A percentile compares a stretch with the other conserved stretches of the same genome.
Evolutionary conservation across 2,113 vertebrate genomes (phyloP).

Genomic region (Clarias macrocephalus): DNA sequence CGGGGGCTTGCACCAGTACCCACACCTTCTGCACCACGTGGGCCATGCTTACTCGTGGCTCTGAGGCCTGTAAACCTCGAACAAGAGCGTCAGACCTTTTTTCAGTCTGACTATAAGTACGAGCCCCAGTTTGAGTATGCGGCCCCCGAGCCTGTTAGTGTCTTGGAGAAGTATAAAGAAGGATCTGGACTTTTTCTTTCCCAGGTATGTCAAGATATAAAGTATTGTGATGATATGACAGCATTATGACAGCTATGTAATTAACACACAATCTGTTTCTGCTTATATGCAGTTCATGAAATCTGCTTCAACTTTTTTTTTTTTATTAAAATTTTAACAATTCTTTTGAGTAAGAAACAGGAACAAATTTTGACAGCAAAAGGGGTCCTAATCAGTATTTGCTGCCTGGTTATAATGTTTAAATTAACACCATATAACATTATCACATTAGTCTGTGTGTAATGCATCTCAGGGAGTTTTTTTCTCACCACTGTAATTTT

Average conservation of each 20-base stretch:
- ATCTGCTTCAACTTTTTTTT: not conserved
- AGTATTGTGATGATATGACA: not conserved
- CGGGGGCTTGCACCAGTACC: conserved; percentile 56
- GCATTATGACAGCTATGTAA: not conserved
- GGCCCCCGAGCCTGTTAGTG: conserved; percentile 77
- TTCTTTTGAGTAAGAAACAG: not conserved
- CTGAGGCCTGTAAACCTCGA: conserved; percentile 87
- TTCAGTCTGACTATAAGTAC: conserved; percentile 83
- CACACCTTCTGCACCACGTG: conserved; percentile 47
- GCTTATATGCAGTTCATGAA: not conserved
- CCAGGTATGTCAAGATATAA: conserved; percentile 74
- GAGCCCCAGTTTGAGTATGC: conserved; percentile 92
- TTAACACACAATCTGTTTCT: not conserved
- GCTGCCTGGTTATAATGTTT: too few species aligned
- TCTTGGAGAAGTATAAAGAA: conserved; percentile 86
- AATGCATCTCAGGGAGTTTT: too few species aligned
- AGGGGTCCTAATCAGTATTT: too few species aligned
- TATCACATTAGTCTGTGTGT: too few species aligned
- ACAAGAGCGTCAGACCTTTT: conserved; percentile 82
- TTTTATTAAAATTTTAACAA: too few species aligned
- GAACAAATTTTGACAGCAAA: too few species aligned
- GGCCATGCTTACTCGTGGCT: conserved; percentile 86
- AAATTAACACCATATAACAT: too few species aligned
- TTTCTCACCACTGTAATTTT: too few species aligned
- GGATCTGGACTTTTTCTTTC: conserved; percentile 87